A percentile compares a stretch with the other conserved stretches of the same genome.
Conservation (phyloP, 2,797 vertebrate genomes). For the Mionectes olivaceus region DNA sequence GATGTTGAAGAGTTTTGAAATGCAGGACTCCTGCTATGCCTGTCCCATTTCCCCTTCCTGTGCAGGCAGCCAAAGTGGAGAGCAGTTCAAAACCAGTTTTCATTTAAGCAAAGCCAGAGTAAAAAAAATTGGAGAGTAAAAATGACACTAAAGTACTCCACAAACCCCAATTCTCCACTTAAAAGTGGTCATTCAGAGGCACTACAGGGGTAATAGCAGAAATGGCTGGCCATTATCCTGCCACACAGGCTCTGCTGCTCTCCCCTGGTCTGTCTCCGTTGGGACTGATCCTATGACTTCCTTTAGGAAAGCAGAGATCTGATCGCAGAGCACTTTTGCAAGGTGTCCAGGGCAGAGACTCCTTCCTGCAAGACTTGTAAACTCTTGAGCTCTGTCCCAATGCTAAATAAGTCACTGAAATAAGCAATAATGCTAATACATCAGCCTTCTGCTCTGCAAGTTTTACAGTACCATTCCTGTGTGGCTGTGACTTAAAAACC, state of each 20-base stretch:
- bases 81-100: neutral
- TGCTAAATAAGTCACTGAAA: neutral
- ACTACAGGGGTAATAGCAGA: neutral
- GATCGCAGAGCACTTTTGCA: neutral
- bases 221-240: neutral
- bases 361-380: neutral
- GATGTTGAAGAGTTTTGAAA: neutral
- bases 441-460: conserved; percentile 6
- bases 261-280: neutral
- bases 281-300: neutral
- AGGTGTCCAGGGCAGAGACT: neutral
- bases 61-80: neutral
- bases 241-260: neutral
- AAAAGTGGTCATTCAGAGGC: neutral
- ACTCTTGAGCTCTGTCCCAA: neutral
- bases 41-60: neutral
- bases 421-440: neutral
- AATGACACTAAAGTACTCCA: neutral
- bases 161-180: neutral
- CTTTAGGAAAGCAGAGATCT: neutral
- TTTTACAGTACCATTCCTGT: neutral
- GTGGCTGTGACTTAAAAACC: conserved; percentile 26
- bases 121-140: neutral
- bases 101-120: neutral
- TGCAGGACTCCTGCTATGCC: neutral